Evolutionary conservation across 2,797 vertebrate species (phyloP).

Genomic region (Onychomys leucogaster): DNA sequence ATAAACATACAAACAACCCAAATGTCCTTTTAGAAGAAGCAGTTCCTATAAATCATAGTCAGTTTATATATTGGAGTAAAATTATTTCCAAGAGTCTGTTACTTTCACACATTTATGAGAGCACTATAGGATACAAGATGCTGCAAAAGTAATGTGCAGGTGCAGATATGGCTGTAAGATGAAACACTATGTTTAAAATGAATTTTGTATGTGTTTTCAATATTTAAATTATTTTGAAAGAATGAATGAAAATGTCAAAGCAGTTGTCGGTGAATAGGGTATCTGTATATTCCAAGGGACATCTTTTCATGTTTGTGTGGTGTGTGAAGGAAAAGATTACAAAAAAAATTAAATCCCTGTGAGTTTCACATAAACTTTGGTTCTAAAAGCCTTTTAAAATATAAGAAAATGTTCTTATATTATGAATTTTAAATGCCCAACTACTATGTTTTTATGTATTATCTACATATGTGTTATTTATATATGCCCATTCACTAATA

Average conservation of each 20-base stretch:
- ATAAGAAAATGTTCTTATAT: not conserved
- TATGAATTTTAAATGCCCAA: not conserved
- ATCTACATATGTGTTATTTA: not conserved
- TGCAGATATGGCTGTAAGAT: not conserved
- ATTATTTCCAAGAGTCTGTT: not conserved
- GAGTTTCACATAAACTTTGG: not conserved
- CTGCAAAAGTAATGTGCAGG: not conserved
- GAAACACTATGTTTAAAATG: not conserved
- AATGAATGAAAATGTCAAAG: not conserved
- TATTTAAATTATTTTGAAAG: not conserved
- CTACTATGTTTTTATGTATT: not conserved
- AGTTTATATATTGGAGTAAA: not conserved
- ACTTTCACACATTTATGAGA: not conserved
- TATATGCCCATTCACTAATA: not conserved
- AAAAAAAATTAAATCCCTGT: not conserved
- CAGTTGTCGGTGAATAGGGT: not conserved
- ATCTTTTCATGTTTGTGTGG: not conserved
- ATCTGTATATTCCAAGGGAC: not conserved
- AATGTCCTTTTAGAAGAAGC: conserved; percentile 11
- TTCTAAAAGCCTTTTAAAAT: not conserved
- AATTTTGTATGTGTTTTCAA: not conserved
- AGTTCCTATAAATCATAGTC: conserved; percentile 1
- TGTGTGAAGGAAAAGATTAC: not conserved
- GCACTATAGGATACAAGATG: not conserved
- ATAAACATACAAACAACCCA: not conserved